phyloP scores from a whole-genome alignment of 2,888 invertebrate species.

The Leptogaster cylindrica region DNA sequence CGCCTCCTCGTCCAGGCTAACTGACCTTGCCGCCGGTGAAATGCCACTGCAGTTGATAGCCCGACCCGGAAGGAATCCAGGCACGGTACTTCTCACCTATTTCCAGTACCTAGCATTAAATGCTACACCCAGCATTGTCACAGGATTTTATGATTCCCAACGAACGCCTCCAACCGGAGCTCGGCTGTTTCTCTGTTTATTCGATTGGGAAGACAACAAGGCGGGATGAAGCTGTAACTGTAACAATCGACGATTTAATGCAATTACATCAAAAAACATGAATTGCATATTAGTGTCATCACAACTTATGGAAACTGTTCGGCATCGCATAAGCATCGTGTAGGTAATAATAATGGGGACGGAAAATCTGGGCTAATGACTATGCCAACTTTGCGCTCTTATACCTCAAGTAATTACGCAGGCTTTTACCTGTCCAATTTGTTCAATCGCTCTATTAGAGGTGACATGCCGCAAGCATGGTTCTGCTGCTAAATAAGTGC shows the following conservation, averaged over 20 bases:
- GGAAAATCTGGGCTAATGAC: conserved; percentile 34
- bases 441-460: conserved; percentile 15
- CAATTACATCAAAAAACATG: no score
- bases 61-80: background rate
- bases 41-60: conserved; percentile 8
- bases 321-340: no score
- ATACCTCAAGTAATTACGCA: background rate
- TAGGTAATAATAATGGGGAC: no score
- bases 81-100: conserved; percentile 30
- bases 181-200: no score
- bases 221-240: no score
- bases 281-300: no score
- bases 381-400: background rate
- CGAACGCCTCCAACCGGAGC: no score
- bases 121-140: conserved; percentile 17
- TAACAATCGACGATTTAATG: no score
- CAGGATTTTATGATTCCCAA: conserved; percentile 15
- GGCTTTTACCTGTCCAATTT: background rate
- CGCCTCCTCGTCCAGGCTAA: conserved; percentile 27
- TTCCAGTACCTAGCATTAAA: conserved; percentile 1
- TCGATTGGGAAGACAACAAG: no score
- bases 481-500: background rate
- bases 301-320: no score
- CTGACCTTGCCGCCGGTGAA: conserved; percentile 23
- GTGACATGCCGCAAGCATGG: conserved; percentile 4